Conservation (phyloP, 2,113 vertebrate genomes). For the Channa argus region DNA sequence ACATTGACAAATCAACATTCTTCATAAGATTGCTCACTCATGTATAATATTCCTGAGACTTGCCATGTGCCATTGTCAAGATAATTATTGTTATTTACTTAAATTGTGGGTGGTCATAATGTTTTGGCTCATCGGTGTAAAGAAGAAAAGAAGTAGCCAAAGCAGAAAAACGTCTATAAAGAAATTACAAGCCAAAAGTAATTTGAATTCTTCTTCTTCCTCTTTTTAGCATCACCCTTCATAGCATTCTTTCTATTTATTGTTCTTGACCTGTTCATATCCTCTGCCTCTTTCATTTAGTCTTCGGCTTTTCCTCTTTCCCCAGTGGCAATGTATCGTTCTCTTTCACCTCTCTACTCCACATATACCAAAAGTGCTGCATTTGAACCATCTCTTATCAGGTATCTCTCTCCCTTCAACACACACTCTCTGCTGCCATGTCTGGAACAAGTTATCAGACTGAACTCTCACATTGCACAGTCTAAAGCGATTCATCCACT, state of each 20-base stretch:
- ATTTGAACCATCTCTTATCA: slow-evolving; percentile 42
- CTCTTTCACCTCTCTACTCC: neutral
- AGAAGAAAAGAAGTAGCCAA: neutral
- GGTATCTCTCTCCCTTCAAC: slow-evolving; percentile 20
- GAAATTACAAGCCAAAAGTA: neutral
- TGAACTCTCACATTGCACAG: slow-evolving; percentile 37
- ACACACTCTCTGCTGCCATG: slow-evolving; percentile 28
- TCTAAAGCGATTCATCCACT: slow-evolving; percentile 31
- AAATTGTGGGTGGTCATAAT: no score
- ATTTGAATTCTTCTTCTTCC: neutral
- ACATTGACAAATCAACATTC: no score
- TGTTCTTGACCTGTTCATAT: neutral
- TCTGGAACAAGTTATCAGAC: slow-evolving; percentile 62
- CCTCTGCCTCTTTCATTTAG: neutral
- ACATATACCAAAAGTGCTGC: slow-evolving; percentile 15
- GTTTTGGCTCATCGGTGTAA: neutral
- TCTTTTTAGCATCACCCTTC: neutral
- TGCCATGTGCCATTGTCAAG: no score
- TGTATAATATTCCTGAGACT: no score
- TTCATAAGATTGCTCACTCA: no score
- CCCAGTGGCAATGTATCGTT: neutral
- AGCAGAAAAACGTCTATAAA: neutral
- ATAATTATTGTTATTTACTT: no score
- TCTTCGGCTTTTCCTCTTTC: slow-evolving; percentile 15
- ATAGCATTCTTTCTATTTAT: slow-evolving; percentile 2